A percentile compares a stretch with the other conserved stretches of the same genome.
These are phyloP conservation scores for Microcebus lehilahytsara DNA, from an alignment of 2,113 vertebrate genomes.

Conservation along the genomic window DNA sequence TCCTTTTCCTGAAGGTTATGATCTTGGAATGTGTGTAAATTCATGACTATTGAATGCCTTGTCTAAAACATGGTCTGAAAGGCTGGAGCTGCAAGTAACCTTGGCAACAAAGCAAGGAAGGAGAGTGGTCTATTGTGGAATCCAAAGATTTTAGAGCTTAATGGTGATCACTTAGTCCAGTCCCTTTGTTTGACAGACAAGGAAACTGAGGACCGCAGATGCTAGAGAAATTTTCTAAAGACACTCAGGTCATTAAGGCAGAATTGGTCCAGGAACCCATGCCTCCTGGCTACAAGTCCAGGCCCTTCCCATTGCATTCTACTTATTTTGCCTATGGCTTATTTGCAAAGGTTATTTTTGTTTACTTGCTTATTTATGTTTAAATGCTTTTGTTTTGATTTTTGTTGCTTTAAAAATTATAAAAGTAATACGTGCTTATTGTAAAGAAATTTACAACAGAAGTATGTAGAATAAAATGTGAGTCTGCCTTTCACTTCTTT, in stretches of 20 bases:
- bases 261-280: not conserved
- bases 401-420: conserved; percentile 35
- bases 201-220: conserved; percentile 12
- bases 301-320: not conserved
- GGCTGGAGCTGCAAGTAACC: not conserved
- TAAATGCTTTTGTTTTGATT: conserved; percentile 15
- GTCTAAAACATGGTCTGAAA: conserved; percentile 41
- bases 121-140: not conserved
- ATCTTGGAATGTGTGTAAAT: not conserved
- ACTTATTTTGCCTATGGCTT: not conserved
- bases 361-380: not conserved
- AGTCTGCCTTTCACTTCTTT: not conserved
- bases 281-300: not conserved
- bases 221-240: conserved; percentile 14
- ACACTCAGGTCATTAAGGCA: not conserved
- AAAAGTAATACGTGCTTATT: not conserved
- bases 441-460: conserved; percentile 23
- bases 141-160: not conserved
- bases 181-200: not conserved
- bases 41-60: conserved; percentile 40
- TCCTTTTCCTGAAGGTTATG: not conserved
- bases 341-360: conserved; percentile 40
- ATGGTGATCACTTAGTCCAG: not conserved
- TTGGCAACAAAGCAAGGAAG: conserved; percentile 45
- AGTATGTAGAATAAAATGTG: not conserved